Base-by-base conservation (phyloP, 1,140 invertebrate species). In the Cydia strobilella region DNA sequence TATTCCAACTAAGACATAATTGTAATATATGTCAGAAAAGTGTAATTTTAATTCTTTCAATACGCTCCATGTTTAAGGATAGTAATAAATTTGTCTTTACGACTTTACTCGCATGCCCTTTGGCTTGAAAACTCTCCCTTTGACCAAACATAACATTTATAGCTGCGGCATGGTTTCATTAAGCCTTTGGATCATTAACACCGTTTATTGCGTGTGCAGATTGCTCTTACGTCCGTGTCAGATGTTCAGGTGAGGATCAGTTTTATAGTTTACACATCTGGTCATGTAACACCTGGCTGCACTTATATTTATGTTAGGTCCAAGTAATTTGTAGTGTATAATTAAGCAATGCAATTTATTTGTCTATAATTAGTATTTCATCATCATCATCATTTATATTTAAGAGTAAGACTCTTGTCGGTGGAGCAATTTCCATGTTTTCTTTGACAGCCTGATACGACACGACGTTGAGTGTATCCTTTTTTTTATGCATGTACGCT, bases 231-330 rank as follows among this genome's bases (percentile, higher is more conserved):
- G 20, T 9, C 20, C 54, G 10, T 59, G 18, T 59, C 20, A 12
- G 18, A 59, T 59, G 9, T 59, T 23, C 54, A 59, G 54, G 54
- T 59, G 54, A 10, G 13, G 25, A 65, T 18, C 25, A 35, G 63
- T 65, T 65, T 65, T 65, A 65, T 65, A 65, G 63, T 65, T n/a
- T 27, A 35, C 23, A 15, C 63, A 65, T 27, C 63, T 65, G 63
- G 63, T 31, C 27, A 65, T 65, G 27, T 31, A 15, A 35, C 63
- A 65, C 18, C 63, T 65, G 27, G 63, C 63, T 31, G 6, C 5
- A 6, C 18, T 59, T 59, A 18, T 10, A 9, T 51, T 59, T 23
- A 59, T 12, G 35, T 39, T 39, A 9, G 35, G 35, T 39, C 0
- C 35, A 2, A 3, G 3, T 27, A 3, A 3, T 27, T 10, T 39